phyloP scores from a whole-genome alignment of 2,888 invertebrate genomes.

The Luperina nickerlii region DNA sequence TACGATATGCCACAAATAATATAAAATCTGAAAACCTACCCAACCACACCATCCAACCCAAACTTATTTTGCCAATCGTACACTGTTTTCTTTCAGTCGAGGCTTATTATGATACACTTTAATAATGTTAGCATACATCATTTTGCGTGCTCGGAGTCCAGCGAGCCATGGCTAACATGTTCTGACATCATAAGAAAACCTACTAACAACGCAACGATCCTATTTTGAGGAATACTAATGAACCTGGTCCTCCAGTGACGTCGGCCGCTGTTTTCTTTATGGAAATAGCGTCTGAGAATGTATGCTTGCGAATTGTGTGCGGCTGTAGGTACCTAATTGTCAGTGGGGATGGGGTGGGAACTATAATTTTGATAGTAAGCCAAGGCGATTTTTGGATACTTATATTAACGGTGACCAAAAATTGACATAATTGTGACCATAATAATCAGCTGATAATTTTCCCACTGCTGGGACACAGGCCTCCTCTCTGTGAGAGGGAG shows the following conservation, averaged over 20 bases:
- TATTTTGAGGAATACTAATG: slow-evolving; percentile 79
- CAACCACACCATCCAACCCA: not conserved
- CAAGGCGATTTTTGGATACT: not conserved
- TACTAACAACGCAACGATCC: slow-evolving; percentile 68
- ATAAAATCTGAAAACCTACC: not conserved
- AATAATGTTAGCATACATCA: slow-evolving; percentile 85
- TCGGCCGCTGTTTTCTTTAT: slow-evolving; percentile 76
- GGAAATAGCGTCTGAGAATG: slow-evolving; percentile 69
- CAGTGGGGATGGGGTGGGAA: not conserved
- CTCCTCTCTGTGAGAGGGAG: too few species aligned
- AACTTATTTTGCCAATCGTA: slow-evolving; percentile 67
- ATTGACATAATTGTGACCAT: too few species aligned
- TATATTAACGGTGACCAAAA: not conserved
- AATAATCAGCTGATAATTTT: too few species aligned
- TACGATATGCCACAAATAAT: not conserved
- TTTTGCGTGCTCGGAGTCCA: slow-evolving; percentile 83
- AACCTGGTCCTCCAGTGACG: slow-evolving; percentile 64
- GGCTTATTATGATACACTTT: slow-evolving; percentile 84
- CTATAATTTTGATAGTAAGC: slow-evolving; percentile 5
- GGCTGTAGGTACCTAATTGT: not conserved
- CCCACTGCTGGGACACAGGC: too few species aligned
- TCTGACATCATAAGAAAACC: slow-evolving; percentile 71
- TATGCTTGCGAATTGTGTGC: slow-evolving; percentile 22
- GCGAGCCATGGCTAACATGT: slow-evolving; percentile 77
- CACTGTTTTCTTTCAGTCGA: slow-evolving; percentile 78